These are phyloP conservation scores for Chloroceryle aenea DNA, from an alignment of 2,113 vertebrate genomes.

Conservation along the genomic window DNA sequence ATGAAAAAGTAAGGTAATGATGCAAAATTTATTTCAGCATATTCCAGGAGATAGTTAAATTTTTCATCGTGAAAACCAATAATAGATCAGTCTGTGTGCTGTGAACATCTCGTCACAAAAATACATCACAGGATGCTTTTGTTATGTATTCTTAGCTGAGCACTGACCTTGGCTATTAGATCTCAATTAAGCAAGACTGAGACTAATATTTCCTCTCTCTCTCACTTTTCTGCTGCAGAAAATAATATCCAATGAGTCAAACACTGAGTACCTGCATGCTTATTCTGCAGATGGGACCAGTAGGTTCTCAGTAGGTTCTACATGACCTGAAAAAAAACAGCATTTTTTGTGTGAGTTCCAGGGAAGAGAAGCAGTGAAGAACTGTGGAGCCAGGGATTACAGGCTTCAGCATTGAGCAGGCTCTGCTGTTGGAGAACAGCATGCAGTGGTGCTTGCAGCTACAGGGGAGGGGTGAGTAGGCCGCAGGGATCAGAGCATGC, in stretches of 20 bases:
- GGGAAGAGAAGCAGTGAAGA: not conserved
- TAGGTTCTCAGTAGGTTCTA: not conserved
- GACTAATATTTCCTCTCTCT: slow-evolving; percentile 12
- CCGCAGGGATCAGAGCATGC: not conserved
- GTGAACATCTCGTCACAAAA: slow-evolving; percentile 28
- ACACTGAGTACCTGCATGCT: not conserved
- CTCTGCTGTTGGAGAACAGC: not conserved
- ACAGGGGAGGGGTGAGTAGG: not conserved
- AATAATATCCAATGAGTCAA: not conserved
- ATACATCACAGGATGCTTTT: not conserved
- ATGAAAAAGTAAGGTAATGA: slow-evolving; percentile 42
- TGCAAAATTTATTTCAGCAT: slow-evolving; percentile 22
- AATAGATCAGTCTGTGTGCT: slow-evolving; percentile 43
- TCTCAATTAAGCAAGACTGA: slow-evolving; percentile 34
- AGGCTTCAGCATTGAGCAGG: not conserved
- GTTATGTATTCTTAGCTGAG: slow-evolving; percentile 21
- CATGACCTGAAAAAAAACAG: not conserved
- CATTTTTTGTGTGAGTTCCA: not conserved
- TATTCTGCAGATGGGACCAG: not conserved
- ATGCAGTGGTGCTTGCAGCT: not conserved
- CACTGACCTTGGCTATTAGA: slow-evolving; percentile 50
- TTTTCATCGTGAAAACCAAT: slow-evolving; percentile 6
- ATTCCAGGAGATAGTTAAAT: slow-evolving; percentile 29
- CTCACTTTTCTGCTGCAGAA: slow-evolving; percentile 12
- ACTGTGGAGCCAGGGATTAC: not conserved